These are phyloP conservation scores for Mythimna pallens DNA, from an alignment of 2,888 invertebrate species.

Conservation along the genomic window DNA sequence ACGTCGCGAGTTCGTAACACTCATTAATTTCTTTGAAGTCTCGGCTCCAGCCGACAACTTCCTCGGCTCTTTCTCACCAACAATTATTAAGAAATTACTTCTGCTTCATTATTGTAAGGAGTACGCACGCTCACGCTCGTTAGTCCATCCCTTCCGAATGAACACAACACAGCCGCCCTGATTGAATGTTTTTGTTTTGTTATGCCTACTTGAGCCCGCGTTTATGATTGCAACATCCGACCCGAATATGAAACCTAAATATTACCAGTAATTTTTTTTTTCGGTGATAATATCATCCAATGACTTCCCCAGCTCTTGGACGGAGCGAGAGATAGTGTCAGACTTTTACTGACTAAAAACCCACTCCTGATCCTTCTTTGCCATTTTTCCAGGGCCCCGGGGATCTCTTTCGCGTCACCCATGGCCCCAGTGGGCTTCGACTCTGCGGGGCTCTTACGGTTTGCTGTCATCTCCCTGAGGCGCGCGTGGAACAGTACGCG, in stretches of 20 bases:
- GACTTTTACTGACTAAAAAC: too few relatives aligned
- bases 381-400: too few relatives aligned
- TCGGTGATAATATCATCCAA: too few relatives aligned
- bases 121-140: constrained; percentile 74
- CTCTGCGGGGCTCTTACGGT: too few relatives aligned
- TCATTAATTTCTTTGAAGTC: constrained; percentile 90
- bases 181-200: constrained; percentile 76
- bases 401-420: too few relatives aligned
- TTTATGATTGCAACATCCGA: constrained; percentile 37
- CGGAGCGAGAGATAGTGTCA: too few relatives aligned
- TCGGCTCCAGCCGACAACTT: constrained; percentile 83
- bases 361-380: too few relatives aligned
- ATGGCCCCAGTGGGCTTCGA: too few relatives aligned
- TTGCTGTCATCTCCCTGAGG: too few relatives aligned
- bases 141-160: constrained; percentile 74
- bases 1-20: constrained; percentile 89
- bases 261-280: background rate
- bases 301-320: too few relatives aligned
- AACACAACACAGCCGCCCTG: constrained; percentile 71
- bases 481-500: too few relatives aligned
- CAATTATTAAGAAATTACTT: constrained; percentile 88
- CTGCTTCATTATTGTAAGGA: constrained; percentile 81
- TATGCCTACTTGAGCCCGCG: constrained; percentile 49
- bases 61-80: constrained; percentile 81
- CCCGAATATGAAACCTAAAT: constrained; percentile 22